Percentiles rank a stretch among this genome's conserved stretches.
Conservation (phyloP, 64 coral and sea anemone genomes). For the Montipora cactus region DNA sequence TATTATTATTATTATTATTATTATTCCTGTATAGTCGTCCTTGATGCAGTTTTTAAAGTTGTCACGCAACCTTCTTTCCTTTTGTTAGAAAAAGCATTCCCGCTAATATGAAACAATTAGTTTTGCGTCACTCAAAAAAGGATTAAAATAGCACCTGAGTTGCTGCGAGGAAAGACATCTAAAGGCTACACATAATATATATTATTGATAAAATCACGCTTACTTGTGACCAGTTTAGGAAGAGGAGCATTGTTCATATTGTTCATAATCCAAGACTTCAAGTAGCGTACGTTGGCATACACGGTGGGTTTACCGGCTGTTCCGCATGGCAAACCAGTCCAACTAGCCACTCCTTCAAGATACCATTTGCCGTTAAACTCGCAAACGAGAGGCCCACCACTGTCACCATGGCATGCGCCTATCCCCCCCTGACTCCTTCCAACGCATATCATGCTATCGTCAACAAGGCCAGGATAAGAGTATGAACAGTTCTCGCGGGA, state of each 20-base stretch:
- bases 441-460: slow-evolving; percentile 28
- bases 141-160: too few species aligned
- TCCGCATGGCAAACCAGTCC: slow-evolving; percentile 1
- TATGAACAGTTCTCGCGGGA: background rate
- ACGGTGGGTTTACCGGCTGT: slow-evolving; percentile 26
- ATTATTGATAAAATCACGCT: too few species aligned
- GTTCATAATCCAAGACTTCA: slow-evolving; percentile 36
- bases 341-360: slow-evolving; percentile 8
- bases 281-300: slow-evolving; percentile 24
- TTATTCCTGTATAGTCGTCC: too few species aligned
- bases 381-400: slow-evolving; percentile 67
- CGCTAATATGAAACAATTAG: too few species aligned
- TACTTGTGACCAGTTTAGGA: too few species aligned
- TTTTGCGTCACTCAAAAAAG: too few species aligned
- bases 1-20: too few species aligned
- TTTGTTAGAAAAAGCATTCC: too few species aligned
- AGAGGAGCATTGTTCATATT: slow-evolving; percentile 3
- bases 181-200: too few species aligned
- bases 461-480: background rate
- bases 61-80: too few species aligned
- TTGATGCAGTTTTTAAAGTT: too few species aligned
- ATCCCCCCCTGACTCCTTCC: background rate
- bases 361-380: slow-evolving; percentile 42
- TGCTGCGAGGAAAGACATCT: too few species aligned
- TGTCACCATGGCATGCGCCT: slow-evolving; percentile 40